Evolutionary conservation across 2,113 vertebrate species (phyloP), one percentile per base, ranked within the genome.

Genomic region (Stictonetta naevosa): DNA sequence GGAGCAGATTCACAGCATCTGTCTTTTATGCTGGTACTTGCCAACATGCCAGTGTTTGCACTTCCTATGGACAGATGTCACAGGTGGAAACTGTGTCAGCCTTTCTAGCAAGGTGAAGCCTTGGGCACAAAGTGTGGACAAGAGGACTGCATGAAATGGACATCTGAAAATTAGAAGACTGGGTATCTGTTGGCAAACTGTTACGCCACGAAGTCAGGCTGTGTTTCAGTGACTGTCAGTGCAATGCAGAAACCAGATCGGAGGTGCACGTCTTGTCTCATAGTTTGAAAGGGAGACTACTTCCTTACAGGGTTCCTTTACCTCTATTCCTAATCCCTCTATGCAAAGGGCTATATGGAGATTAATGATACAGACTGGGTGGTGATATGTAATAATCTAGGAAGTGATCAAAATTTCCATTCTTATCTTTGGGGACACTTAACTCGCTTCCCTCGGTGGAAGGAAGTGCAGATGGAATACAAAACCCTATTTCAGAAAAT

Each of bases 61-160:
- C 29, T 63, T 46, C 1, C 63, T 8, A 0, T 0, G 52, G 63
- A 7, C 48, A 22, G 67, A 74, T 7, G 19, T 4, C 8, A 34
- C n/a, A 31, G 40, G 20, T 33, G 44, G 63, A 40, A 71, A n/a
- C 46, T 11, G 2, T 1, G 1, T 18, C 83, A 26, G 50, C 82
- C 28, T 42, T 73, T 53, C 34, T n/a, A 50, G 60, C 8, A 2
- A 16, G 69, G 77, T 23, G 69, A 73, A 81, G 64, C 59, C 8
- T 0, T 8, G 5, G 20, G 10, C 34, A 34, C 0, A 0, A 11
- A 6, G 13, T 8, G 46, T 8, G 62, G 34, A 17, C 29, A 3
- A 38, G 11, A 46, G 55, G n/a, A 34, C 13, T 22, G 0, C 3
- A 4, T 16, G 4, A 31, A 4, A 18, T 4, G 33, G 53, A 26